phyloP scores from a whole-genome alignment of 2,797 vertebrate species.

The Novumbra hubbsi region DNA sequence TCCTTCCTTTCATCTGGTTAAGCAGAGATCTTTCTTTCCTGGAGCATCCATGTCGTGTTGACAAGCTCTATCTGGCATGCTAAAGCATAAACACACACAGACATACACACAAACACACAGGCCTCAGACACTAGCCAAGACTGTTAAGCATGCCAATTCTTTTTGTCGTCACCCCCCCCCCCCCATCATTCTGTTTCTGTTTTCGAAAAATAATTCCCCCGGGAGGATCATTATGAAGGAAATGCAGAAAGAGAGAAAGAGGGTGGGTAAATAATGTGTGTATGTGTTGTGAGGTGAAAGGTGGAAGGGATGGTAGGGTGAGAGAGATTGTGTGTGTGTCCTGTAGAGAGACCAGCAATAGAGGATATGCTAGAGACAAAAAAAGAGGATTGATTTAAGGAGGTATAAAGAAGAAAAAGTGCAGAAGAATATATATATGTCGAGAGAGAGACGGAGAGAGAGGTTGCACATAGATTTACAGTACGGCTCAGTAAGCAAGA shows the following conservation, averaged over 20 bases:
- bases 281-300: not conserved
- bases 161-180: not conserved
- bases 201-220: conserved; percentile 33
- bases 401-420: conserved; percentile 9
- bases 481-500: conserved; percentile 36
- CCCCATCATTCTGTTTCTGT: conserved; percentile 26
- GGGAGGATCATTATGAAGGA: conserved; percentile 37
- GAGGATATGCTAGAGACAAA: not conserved
- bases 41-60: conserved; percentile 38
- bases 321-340: not conserved
- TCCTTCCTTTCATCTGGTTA: conserved; percentile 54
- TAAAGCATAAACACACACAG: conserved; percentile 20
- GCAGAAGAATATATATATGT: not conserved
- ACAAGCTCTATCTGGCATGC: conserved; percentile 41
- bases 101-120: conserved; percentile 13
- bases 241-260: conserved; percentile 12
- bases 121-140: not conserved
- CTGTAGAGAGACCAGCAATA: not conserved
- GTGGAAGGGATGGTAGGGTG: conserved; percentile 1
- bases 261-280: not conserved
- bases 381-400: conserved; percentile 10
- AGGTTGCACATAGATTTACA: conserved; percentile 15
- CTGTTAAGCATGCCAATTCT: conserved; percentile 38
- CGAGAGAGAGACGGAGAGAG: not conserved
- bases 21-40: conserved; percentile 35